Evolutionary conservation across 2,888 invertebrate genomes (phyloP).

Genomic region (Epinotia demarniana): DNA sequence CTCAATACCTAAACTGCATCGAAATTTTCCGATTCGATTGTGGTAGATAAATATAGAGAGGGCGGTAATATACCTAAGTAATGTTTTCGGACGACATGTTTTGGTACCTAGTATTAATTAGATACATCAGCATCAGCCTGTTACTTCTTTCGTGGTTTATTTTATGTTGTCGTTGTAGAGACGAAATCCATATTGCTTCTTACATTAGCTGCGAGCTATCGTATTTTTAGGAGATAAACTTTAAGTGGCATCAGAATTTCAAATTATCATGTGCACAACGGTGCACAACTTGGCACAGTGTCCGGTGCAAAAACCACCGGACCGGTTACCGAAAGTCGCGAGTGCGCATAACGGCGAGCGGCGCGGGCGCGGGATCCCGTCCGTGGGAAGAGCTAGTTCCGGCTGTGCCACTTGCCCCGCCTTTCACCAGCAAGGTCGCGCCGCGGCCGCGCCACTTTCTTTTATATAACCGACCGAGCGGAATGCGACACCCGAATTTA

Average conservation of each 20-base stretch:
- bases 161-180: background rate
- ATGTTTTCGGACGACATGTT: too few species aligned
- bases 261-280: constrained; percentile 48
- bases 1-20: background rate
- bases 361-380: constrained; percentile 48
- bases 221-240: background rate
- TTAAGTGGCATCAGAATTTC: background rate
- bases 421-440: constrained; percentile 83
- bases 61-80: too few species aligned
- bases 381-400: constrained; percentile 82
- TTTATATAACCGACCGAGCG: constrained; percentile 76
- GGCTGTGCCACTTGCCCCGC: constrained; percentile 81
- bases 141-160: background rate
- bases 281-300: constrained; percentile 55
- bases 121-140: background rate
- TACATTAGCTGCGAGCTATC: background rate
- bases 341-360: constrained; percentile 62
- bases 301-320: constrained; percentile 56
- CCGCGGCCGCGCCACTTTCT: constrained; percentile 83
- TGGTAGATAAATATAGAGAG: too few species aligned
- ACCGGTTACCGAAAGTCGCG: constrained; percentile 75
- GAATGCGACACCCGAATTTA: constrained; percentile 81
- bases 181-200: background rate
- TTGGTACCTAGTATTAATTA: background rate
- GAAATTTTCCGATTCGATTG: background rate